Evolutionary conservation across 2,113 vertebrate genomes (phyloP).

Genomic region (Chloropsis cyanopogon): DNA sequence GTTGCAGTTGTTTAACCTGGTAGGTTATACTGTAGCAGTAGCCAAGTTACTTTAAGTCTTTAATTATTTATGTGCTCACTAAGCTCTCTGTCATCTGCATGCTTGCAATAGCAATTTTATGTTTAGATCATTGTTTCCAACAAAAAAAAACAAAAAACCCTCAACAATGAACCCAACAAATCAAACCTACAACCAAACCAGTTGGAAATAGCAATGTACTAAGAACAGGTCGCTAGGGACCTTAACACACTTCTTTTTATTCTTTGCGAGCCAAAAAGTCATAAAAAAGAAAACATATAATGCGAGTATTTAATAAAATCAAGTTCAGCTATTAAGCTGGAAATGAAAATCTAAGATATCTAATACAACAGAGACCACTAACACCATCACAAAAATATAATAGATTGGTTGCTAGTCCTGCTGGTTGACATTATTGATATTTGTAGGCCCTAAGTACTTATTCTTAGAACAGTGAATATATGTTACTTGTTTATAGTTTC

Average conservation of each 20-base stretch:
- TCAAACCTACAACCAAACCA: background rate
- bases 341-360: background rate
- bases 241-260: background rate
- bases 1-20: background rate
- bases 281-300: constrained; percentile 7
- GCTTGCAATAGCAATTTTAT: background rate
- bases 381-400: background rate
- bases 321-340: background rate
- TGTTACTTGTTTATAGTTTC: background rate
- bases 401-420: background rate
- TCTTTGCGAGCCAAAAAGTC: background rate
- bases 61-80: background rate
- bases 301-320: constrained; percentile 20
- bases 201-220: background rate
- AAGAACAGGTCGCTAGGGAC: background rate
- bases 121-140: background rate
- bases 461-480: background rate
- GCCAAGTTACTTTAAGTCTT: background rate
- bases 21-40: background rate
- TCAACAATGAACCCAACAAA: background rate
- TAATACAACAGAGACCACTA: background rate
- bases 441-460: background rate
- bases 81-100: background rate
- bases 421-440: background rate
- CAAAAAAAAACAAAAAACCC: background rate